Evolutionary conservation across 2,797 vertebrate species (phyloP), one percentile per base, ranked within the genome.

Genomic region (Choloepus didactylus): DNA sequence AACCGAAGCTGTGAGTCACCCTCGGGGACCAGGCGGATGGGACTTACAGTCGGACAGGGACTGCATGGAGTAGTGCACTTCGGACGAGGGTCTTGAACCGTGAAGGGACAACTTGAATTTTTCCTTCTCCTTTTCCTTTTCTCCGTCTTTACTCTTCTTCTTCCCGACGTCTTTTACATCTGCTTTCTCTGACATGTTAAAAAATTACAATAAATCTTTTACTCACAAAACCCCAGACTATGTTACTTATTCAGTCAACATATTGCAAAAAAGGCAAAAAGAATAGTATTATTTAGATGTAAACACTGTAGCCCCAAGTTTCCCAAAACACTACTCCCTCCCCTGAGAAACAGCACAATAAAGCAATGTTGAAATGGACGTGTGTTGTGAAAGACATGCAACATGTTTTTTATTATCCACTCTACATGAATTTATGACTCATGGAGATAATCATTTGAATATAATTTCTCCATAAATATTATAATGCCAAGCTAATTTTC

Each of bases 111-210:
- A 75, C 88, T 96, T 98, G 66, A 27, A 95, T 97, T 97, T 99
- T 84, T 98, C 98, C 94, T 98, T 97, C 51, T 96, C 95, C 70
- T 67, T 90, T 25, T 97, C 97, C 62, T 89, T 98, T 44, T 98
- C 98, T 96, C 97, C 98, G 64, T 98, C 97, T 97, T 91, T 98
- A 91, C 25, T 97, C 97, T 86, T 98, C 95, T 98, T 98, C 97
- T 98, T 98, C 88, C 96, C 97, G 16, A 60, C 31, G 83, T 98
- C 98, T 97, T 97, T 98, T 90, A 83, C 66, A 82, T 98, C 98
- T 93, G 95, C 0, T 96, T 98, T 98, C 67, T 98, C 97, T 98
- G 92, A 89, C 73, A 97, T 75, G 95, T 75, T 96, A 94, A 84
- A 97, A 97, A 79, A 93, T 51, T 19, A 94, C 9, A 93, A 60